Evolutionary conservation across 2,113 vertebrate genomes (phyloP).

Genomic region (Tylochromis polylepis): DNA sequence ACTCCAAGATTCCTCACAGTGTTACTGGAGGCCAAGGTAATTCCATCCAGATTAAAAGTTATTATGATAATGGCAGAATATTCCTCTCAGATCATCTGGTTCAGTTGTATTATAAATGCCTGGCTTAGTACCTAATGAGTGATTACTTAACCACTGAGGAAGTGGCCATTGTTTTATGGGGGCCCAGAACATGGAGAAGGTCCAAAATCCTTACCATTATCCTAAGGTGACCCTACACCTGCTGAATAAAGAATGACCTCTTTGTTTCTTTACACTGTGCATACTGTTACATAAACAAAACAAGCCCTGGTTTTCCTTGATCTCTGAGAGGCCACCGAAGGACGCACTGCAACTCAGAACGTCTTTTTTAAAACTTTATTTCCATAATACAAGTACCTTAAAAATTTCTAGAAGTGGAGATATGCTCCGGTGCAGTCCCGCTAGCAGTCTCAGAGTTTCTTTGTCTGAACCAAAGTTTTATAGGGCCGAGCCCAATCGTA

Average conservation of each 20-base stretch:
- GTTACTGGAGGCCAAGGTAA: neutral
- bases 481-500: no score
- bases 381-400: no score
- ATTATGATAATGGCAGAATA: neutral
- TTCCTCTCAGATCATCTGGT: neutral
- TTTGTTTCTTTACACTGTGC: conserved; percentile 20
- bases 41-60: neutral
- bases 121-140: conserved; percentile 31
- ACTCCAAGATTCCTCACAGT: neutral
- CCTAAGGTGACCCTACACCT: conserved; percentile 13
- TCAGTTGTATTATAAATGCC: neutral
- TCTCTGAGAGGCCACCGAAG: no score
- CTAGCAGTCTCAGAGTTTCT: no score
- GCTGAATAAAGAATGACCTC: conserved; percentile 24
- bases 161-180: conserved; percentile 39
- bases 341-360: no score
- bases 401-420: no score
- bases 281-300: no score
- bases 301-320: no score
- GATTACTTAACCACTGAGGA: conserved; percentile 1
- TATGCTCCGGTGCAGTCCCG: no score
- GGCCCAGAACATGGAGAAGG: conserved; percentile 17
- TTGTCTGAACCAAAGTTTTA: no score
- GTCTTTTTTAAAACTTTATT: no score
- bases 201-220: conserved; percentile 14